Base-by-base conservation (phyloP, 2,113 vertebrate genomes). In the Polyodon spathula region DNA sequence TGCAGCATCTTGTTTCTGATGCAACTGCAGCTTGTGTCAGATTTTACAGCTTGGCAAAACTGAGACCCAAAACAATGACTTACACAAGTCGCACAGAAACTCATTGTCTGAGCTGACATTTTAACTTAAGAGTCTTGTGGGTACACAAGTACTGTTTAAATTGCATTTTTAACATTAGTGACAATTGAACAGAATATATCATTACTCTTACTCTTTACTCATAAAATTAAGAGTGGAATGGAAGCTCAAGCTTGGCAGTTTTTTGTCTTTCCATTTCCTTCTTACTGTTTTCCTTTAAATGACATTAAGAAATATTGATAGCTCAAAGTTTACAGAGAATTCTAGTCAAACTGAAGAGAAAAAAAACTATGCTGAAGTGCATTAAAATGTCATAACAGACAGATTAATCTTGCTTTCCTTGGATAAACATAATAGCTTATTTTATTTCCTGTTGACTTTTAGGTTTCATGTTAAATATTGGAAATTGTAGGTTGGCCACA, bases 341-440 rank as follows among this genome's bases (percentile, higher is more conserved):
- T 43, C 39, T 17, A 14, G 62, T 56, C 62, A 63, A 52, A 52
- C 52, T 40, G 58, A 58, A 58, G 44, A n/a, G n/a, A n/a, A 58
- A 58, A 50, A 61, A 63, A 44, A 63, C 62, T 46, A 37, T 9
- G 39, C 46, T 57, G 27, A 58, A 58, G 56, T 58, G 40, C 55
- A 63, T 63, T 63, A 63, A 63, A 58, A 63, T 52, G 62, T 63
- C 62, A 63, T 40, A 63, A 63, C 55, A 63, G 62, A 58, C 56
- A 52, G 51, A 63, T 58, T 48, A 63, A 51, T 57, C 56, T 16
- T 37, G 55, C 16, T 50, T 55, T 63, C 46, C 56, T 55, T 63
- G 56, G 56, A 63, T 63, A 58, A 58, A 63, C 62, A 63, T 44
- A 63, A 51, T 43, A 37, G 44, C 43, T 57, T 58, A 38, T 52